Base-by-base conservation (phyloP, 2,113 vertebrate genomes). In the Leptobrachium leishanense region DNA sequence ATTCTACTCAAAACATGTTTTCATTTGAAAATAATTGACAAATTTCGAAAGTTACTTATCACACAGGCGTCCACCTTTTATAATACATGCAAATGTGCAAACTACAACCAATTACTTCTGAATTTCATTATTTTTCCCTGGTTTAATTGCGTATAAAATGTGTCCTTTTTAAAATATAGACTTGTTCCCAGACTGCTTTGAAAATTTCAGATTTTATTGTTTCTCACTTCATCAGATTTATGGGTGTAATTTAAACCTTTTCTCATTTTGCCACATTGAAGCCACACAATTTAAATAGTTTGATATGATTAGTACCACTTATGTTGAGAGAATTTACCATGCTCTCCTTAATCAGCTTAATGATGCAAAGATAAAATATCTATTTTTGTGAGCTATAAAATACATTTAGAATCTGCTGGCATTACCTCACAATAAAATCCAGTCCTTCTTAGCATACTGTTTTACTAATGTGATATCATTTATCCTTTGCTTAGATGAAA, bases 401-500 rank as follows among this genome's bases (percentile, higher is more conserved):
- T 66, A 65, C 69, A 72, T 43, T 66, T 72, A 63, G 69, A 77
- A 62, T 77, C 67, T 77, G 68, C 57, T 77, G 77, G 69, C n/a
- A 43, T 44, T 72, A 72, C 77, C 68, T 72, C 57, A n/a, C 53
- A n/a, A 74, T 84, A 75, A 68, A 5, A 81, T 83, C 66, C 41
- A 0, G 84, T 82, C 50, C 1, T 4, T 70, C 2, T 76, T 79
- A 85, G 40, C 74, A 64, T 82, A 84, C 76, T 68, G 31, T 1
- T 77, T 82, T 75, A 8, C 20, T 77, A 76, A 39, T 65, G 66
- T 67, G 70, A 65, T 79, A 71, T 83, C 2, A 1, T 80, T 90
- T 77, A 50, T 83, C 84, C 43, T 82, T 84, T 83, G 82, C 57
- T 46, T 13, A 86, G 84, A 88, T 88, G 83, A 89, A 86, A 89